Base-by-base conservation (phyloP, 2,113 vertebrate species). In the Enhydra lutris region DNA sequence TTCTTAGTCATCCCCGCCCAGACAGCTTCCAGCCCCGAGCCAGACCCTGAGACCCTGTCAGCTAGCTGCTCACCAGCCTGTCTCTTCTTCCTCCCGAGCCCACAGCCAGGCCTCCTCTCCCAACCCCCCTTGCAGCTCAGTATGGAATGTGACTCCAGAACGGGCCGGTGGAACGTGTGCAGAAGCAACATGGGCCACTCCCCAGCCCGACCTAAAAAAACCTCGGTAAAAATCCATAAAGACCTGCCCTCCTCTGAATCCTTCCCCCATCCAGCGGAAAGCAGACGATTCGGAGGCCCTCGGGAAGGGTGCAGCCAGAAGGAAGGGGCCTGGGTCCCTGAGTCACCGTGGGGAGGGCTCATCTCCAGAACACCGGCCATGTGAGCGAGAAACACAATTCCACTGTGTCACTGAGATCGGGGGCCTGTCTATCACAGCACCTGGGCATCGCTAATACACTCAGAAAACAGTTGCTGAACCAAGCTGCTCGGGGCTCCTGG, bases 331-430 rank as follows among this genome's bases (percentile, higher is more conserved):
- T 39, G 45, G 34, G 34, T 14, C 55, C 88, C 71, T 4, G 42
- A 42, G n/a, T 81, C 3, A 31, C 34, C 47, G 3, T 0, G 0
- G 4, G 39, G 81, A 88, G 57, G 76, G 39, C 63, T 45, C 36
- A 18, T 13, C 8, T 26, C 31, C 50, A n/a, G 84, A 23, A 63
- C 18, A 83, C 7, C 55, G 24, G 89, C 31, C 42, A 4, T 0
- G 6, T 12, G 57, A 80, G 67, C 20, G 11, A 74, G 47, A 63
- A 9, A 52, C 80, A 42, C 9, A 52, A 13, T 14, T 34, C 31
- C 13, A 0, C 0, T 4, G 18, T 7, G 21, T 24, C 69, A 0
- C 57, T 6, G 81, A 57, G 39, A 6, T 4, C 12, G n/a, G 31
- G 39, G 45, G 36, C 6, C 39, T 47, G 1, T 7, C 47, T 47